Evolutionary conservation across 1,140 invertebrate species (phyloP).

Genomic region (Macrosteles quadrilineatus): DNA sequence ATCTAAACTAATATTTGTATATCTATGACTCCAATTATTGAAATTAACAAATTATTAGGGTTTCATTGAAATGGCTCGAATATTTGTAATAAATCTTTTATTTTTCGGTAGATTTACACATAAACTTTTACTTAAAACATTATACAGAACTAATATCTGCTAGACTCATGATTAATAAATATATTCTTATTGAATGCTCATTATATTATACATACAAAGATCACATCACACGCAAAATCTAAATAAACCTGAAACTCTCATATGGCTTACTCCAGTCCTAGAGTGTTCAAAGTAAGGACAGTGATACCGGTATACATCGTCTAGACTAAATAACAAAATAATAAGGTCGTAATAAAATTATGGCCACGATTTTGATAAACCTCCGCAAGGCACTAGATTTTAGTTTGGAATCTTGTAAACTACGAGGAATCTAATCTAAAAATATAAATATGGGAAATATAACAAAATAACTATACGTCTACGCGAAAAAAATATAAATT

Average conservation of each 20-base stretch:
- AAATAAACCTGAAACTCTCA: conserved; percentile 21
- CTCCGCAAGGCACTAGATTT: conserved; percentile 29
- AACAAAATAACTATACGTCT: conserved; percentile 20
- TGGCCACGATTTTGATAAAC: conserved; percentile 30
- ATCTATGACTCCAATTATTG: too few relatives aligned
- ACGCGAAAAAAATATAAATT: conserved; percentile 23
- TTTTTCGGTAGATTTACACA: conserved; percentile 21
- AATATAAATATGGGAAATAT: conserved; percentile 24
- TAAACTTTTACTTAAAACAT: conserved; percentile 25
- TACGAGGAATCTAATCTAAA: conserved; percentile 12
- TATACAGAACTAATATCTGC: conserved; percentile 21
- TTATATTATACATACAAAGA: conserved; percentile 3
- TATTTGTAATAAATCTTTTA: conserved; percentile 22
- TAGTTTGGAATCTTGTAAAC: conserved; percentile 22
- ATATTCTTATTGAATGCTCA: conserved; percentile 21
- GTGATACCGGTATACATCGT: conserved; percentile 8
- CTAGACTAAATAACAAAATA: conserved; percentile 20
- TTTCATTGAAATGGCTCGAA: too few relatives aligned
- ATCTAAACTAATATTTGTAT: too few relatives aligned
- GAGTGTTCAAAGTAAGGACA: background rate
- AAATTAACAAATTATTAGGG: too few relatives aligned
- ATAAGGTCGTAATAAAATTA: conserved; percentile 25
- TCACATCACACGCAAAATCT: conserved; percentile 30
- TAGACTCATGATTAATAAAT: conserved; percentile 25
- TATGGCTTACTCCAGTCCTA: conserved; percentile 9